Percentiles rank a stretch among this genome's conserved stretches.
These are phyloP conservation scores for Castor canadensis DNA, from an alignment of 2,113 vertebrate species.

Conservation along the genomic window DNA sequence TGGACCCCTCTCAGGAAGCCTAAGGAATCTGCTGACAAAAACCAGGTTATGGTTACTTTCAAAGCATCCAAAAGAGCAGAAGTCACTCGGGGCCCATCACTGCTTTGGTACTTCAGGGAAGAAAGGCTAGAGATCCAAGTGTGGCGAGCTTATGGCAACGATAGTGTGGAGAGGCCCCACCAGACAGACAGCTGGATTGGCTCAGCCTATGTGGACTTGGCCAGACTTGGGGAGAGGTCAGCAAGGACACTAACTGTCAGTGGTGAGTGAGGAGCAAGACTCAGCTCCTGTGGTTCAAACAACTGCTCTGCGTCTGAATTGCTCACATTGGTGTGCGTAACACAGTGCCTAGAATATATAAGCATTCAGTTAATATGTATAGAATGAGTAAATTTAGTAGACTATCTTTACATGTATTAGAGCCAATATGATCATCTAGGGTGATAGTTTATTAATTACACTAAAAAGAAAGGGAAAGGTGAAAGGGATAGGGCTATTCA, in stretches of 20 bases:
- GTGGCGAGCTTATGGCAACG: conserved; percentile 92
- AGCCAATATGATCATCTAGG: background rate
- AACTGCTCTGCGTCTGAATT: background rate
- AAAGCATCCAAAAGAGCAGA: conserved; percentile 83
- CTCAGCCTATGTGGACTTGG: conserved; percentile 91
- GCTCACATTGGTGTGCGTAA: background rate
- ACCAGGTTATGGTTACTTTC: conserved; percentile 86
- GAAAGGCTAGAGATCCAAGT: conserved; percentile 94
- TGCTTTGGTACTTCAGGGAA: conserved; percentile 94
- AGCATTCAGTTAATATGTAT: background rate
- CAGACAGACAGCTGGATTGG: conserved; percentile 93
- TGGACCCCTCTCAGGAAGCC: conserved; percentile 91
- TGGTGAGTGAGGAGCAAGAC: conserved; percentile 84
- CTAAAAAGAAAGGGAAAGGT: background rate
- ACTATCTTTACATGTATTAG: background rate
- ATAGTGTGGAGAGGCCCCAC: conserved; percentile 87
- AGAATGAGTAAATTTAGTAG: background rate
- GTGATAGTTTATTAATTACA: background rate
- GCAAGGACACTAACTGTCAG: conserved; percentile 86
- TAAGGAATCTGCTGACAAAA: conserved; percentile 62
- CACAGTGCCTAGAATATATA: background rate
- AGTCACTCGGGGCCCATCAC: conserved; percentile 85
- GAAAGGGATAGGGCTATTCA: background rate
- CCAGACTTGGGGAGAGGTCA: conserved; percentile 82
- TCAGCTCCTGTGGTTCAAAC: background rate